Evolutionary conservation across 2,888 invertebrate genomes (phyloP).

Genomic region (Agrenia bidenticulata): DNA sequence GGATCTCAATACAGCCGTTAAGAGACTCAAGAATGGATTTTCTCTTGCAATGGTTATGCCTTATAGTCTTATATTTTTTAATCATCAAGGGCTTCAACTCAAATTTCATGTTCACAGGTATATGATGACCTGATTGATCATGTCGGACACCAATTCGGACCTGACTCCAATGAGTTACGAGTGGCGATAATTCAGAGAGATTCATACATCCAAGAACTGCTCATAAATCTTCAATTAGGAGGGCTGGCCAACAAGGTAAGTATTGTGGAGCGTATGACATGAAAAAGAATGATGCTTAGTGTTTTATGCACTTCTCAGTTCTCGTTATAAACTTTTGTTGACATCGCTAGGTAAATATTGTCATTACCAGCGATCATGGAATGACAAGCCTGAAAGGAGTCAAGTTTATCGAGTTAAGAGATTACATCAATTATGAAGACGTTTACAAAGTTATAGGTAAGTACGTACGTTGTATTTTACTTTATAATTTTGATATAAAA

Average conservation of each 20-base stretch:
- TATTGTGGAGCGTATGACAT: background rate
- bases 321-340: background rate
- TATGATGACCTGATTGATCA: slow-evolving; percentile 54
- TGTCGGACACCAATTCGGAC: slow-evolving; percentile 55
- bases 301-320: too few relatives aligned
- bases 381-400: slow-evolving; percentile 54
- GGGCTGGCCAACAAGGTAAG: slow-evolving; percentile 7
- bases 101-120: slow-evolving; percentile 40
- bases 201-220: background rate
- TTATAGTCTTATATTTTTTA: too few relatives aligned
- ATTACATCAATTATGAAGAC: slow-evolving; percentile 50
- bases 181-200: slow-evolving; percentile 27
- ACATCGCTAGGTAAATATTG: slow-evolving; percentile 54
- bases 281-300: too few relatives aligned
- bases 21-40: slow-evolving; percentile 42
- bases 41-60: slow-evolving; percentile 53
- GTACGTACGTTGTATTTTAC: too few relatives aligned
- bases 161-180: slow-evolving; percentile 52
- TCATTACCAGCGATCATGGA: slow-evolving; percentile 56
- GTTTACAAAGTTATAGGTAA: slow-evolving; percentile 51
- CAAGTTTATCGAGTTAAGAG: slow-evolving; percentile 51
- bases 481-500: too few relatives aligned
- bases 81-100: too few relatives aligned
- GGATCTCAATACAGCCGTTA: slow-evolving; percentile 46
- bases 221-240: background rate